Base-by-base conservation (phyloP, 1,140 invertebrate genomes). In the Sminthurides bifidus region DNA sequence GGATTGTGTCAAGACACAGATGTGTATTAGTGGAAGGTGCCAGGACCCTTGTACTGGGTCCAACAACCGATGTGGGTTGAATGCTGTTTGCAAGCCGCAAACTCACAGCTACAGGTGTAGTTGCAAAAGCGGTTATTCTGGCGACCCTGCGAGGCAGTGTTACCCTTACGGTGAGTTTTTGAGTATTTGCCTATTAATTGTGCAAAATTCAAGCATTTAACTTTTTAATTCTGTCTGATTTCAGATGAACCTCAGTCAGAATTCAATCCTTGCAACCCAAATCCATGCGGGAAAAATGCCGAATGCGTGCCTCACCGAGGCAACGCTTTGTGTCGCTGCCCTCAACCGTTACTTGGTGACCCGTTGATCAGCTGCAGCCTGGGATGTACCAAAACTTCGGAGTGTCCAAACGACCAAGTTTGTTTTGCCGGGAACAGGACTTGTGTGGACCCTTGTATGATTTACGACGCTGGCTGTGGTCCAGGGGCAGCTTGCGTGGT, bases 391-490 rank as follows among this genome's bases (percentile, higher is more conserved):
- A 26, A 30, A 21, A 26, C 44, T 4, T 48, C 44, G 21, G 6
- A 48, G 10, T 48, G 44, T 19, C 44, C 44, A 26, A 48, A 19
- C 21, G 4, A 48, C 30, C 44, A 48, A 48, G 44, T 48, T 26
- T 48, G 44, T 27, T 48, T 27, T 30, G 27, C 10, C 30, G 5
- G 19, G 24, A 48, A 48, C 44, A 26, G 6, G 26, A 48, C 44
- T 27, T 48, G 44, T 26, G 44, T 48, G 21, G 44, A 48, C 19
- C 15, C 24, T 10, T 48, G 44, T 27, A 15, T 19, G 5, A 26
- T 48, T 8, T 48, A 48, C 30, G 44, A 48, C 44, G 30, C 44
- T 23, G 44, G 44, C 8, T 48, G 44, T 48, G 44, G 44, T 14
- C 6, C 6, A 12, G 10, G 30, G 14, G 19, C 44, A 6, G 44